These are phyloP conservation scores for Psittacula echo DNA, from an alignment of 2,797 vertebrate species.

Conservation along the genomic window DNA sequence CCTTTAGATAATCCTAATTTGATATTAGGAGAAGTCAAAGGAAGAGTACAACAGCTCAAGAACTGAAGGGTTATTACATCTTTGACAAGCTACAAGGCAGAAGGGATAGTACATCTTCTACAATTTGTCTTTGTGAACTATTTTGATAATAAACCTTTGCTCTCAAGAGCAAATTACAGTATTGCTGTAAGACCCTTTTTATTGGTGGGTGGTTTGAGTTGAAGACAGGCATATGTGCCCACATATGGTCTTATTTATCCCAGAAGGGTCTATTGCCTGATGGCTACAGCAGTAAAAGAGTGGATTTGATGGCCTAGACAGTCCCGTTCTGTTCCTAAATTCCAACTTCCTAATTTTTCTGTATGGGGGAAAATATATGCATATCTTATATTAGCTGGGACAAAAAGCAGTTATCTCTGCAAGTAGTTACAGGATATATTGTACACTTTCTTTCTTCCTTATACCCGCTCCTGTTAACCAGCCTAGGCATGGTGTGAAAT, in stretches of 20 bases:
- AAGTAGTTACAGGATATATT: fast-evolving
- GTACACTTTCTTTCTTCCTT: background rate
- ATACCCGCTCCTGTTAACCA: background rate
- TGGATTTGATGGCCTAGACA: background rate
- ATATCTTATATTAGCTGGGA: background rate
- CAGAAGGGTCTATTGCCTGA: background rate
- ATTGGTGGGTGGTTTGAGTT: background rate
- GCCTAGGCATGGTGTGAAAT: fast-evolving
- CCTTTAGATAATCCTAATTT: background rate
- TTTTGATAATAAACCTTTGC: background rate
- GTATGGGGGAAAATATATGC: background rate
- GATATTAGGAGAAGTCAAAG: background rate
- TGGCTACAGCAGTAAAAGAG: background rate
- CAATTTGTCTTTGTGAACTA: background rate
- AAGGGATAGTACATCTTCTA: background rate
- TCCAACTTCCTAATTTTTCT: background rate
- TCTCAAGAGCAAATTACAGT: background rate
- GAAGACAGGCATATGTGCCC: background rate
- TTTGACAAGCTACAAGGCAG: background rate
- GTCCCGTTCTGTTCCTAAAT: background rate
- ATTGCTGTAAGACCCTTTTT: background rate
- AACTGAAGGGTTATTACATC: background rate
- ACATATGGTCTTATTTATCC: conserved; percentile 24
- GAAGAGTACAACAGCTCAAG: background rate
- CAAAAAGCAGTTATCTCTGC: background rate